Evolutionary conservation across 92 coral and sea anemone species (phyloP), one percentile per base, ranked within the genome.

Genomic region (Ricordea florida): DNA sequence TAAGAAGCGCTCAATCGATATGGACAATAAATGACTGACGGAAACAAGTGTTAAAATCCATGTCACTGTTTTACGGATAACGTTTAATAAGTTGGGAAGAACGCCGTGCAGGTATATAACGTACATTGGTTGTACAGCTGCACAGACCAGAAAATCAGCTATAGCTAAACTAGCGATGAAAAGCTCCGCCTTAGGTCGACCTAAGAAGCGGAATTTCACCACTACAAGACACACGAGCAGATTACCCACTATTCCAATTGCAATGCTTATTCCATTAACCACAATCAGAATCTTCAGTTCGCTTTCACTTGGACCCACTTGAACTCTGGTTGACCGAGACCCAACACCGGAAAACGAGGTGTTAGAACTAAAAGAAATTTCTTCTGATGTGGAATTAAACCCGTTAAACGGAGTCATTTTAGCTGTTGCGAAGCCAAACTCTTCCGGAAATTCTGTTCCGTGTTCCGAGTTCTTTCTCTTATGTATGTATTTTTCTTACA

Each of bases 1-100:
- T 8, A 90, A 58, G 22, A 90, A 90, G 33, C 96, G 96, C 71
- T 90, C 96, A 9, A 90, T 37, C 0, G 96, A 90, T 49, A 90
- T 90, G 2, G 91, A 50, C 26, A 90, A 67, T 4, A 90, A 74
- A 47, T 78, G 85, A 42, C 85, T 90, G 8, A 90, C 83, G 7
- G 92, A 86, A 0, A 90, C 87, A 6, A 90, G 20, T 5, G 85
- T 82, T 4, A 92, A 87, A 8, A 70, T 73, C 96, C 96, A 90
- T 3, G 92, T 90, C 17, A 90, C 62, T 0, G 81, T 72, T 42
- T 63, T 71, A 3, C 96, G 81, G 34, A 63, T 43, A 16, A 61
- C 28, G 34, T 86, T 75, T 22, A 87, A 41, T 11, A 48, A 57
- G 3, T 31, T 0, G 10, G 91, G 79, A 16, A 86, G 79, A 23